Percentiles rank a stretch among this genome's conserved stretches.
phyloP scores from a whole-genome alignment of 2,888 invertebrate genomes.

The Tipula vernalis region DNA sequence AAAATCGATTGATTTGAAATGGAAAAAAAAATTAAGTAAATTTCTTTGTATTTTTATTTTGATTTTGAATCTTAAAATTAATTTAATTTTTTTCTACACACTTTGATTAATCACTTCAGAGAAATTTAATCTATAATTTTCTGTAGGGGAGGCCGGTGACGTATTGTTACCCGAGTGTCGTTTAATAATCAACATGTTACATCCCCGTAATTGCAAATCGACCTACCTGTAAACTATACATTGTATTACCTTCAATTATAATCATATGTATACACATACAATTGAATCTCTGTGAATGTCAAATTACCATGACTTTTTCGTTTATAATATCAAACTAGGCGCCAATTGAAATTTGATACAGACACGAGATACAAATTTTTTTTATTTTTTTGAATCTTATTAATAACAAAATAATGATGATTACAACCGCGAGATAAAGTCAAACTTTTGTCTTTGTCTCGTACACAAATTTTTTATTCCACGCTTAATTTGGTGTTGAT shows the following conservation, averaged over 20 bases:
- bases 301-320: not conserved
- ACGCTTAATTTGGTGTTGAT: not conserved
- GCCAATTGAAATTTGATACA: not conserved
- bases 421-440: not conserved
- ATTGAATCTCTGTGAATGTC: not conserved
- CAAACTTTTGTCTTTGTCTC: not conserved
- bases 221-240: not conserved
- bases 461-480: not conserved
- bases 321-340: not conserved
- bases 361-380: not conserved
- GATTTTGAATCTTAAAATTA: constrained; percentile 4
- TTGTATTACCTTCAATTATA: not conserved
- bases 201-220: not conserved
- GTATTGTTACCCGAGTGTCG: not conserved
- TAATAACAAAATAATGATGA: not conserved
- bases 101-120: not conserved
- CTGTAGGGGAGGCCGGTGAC: not conserved
- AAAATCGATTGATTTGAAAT: constrained; percentile 12
- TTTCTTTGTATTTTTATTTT: not conserved
- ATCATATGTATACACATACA: not conserved
- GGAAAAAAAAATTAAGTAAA: not conserved
- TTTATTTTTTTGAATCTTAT: not conserved
- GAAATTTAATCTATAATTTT: not conserved
- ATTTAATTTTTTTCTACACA: not conserved
- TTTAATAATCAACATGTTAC: not conserved